Base-by-base conservation (phyloP, 2,113 vertebrate genomes). In the Tenebrosternarchus preto region DNA sequence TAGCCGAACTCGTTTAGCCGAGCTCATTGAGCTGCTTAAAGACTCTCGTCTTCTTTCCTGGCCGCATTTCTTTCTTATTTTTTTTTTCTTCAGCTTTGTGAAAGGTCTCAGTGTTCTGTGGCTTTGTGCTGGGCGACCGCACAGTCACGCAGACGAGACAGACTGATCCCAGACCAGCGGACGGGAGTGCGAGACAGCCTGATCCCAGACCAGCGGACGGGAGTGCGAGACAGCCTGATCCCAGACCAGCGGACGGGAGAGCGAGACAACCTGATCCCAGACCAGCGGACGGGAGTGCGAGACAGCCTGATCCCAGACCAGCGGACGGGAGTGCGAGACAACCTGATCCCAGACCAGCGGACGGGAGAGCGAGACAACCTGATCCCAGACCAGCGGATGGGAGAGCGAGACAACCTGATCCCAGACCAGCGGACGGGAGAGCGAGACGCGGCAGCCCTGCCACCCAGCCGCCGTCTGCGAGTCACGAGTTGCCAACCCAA, bases 71-170 rank as follows among this genome's bases (percentile, higher is more conserved):
- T 19, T 66, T 20, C 5, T 36, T 6, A n/a, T n/a, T 6, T 12
- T 36, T 64, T 64, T 31, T 29, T 66, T 61, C 66, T 27, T 55
- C 19, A 57, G 61, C 60, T 56, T n/a, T 67, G 17, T 67, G 70
- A 66, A 80, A 80, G 57, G 70, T 80, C 77, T 55, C 76, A 2
- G 64, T 69, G 76, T 68, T 57, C 7, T 12, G 19, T 5, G 3
- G n/a, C 16, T 19, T 15, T 67, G 31, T 56, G 61, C 55, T 27
- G 20, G 24, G 16, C 56, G 43, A 2, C 31, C 31, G 53, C 71
- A 19, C 24, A 73, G 46, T 80, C 70, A 36, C 76, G 66, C 6
- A 4, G 39, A 25, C 12, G 25, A 55, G 78, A n/a, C 19, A 20
- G 24, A n/a, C 12, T 19, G 55, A 60, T 64, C 20, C 22, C 63